Conservation (phyloP, 2,113 vertebrate genomes). For the Tylochromis polylepis region DNA sequence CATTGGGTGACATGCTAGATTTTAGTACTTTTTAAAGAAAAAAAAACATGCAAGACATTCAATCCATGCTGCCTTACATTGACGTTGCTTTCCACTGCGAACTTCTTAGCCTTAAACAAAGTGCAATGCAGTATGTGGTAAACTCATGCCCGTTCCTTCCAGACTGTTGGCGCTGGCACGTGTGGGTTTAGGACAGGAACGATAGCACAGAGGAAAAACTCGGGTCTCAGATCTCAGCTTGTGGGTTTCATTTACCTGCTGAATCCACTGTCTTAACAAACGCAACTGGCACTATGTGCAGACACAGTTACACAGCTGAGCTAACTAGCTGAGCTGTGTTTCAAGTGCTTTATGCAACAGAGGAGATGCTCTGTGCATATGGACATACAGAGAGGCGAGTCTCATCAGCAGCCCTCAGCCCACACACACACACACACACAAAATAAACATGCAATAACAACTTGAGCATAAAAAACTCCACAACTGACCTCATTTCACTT, state of each 20-base stretch:
- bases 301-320: background rate
- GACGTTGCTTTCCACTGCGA: slow-evolving; percentile 85
- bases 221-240: background rate
- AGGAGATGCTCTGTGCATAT: background rate
- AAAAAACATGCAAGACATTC: slow-evolving; percentile 69
- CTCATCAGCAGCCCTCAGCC: background rate
- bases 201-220: background rate
- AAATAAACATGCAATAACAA: slow-evolving; percentile 10
- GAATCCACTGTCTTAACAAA: background rate
- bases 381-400: background rate
- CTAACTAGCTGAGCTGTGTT: background rate
- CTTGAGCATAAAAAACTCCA: background rate
- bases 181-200: slow-evolving; percentile 48
- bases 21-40: slow-evolving; percentile 30
- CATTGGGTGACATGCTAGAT: slow-evolving; percentile 37
- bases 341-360: slow-evolving; percentile 40
- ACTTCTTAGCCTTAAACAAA: slow-evolving; percentile 89
- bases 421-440: background rate
- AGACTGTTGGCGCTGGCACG: slow-evolving; percentile 36
- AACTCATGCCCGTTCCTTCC: slow-evolving; percentile 17
- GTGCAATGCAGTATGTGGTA: slow-evolving; percentile 68
- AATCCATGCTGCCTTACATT: slow-evolving; percentile 91
- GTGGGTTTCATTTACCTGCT: background rate
- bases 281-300: background rate
- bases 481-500: background rate